Conservation (phyloP, 2,113 vertebrate genomes). For the Pionites leucogaster region DNA sequence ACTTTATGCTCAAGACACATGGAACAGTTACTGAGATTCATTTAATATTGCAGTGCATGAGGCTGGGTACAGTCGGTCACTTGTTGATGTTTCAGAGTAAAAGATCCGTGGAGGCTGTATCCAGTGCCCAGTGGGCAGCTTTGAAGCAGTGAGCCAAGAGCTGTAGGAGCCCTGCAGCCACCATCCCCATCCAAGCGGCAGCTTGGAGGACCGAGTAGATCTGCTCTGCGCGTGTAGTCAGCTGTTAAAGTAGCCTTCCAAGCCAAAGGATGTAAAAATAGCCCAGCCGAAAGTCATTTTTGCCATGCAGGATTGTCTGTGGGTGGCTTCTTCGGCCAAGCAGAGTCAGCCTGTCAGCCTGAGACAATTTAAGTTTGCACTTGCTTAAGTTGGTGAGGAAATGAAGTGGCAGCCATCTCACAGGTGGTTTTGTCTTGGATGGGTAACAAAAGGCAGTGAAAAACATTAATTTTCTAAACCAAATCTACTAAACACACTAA, state of each 20-base stretch:
- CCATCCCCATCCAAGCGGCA: background rate
- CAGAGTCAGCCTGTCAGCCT: background rate
- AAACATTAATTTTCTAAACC: background rate
- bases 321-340: background rate
- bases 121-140: background rate
- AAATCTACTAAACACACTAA: background rate
- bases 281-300: background rate
- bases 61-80: background rate
- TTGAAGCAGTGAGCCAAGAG: background rate
- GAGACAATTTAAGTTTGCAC: background rate
- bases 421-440: background rate
- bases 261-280: background rate
- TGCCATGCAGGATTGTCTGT: background rate
- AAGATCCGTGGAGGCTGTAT: background rate
- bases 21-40: background rate
- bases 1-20: background rate
- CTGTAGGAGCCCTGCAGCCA: fast-evolving
- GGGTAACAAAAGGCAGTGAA: background rate
- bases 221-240: background rate
- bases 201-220: background rate
- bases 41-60: background rate
- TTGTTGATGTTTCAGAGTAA: background rate
- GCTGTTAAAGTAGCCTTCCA: background rate
- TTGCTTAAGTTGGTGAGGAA: background rate
- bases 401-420: background rate